phyloP scores from a whole-genome alignment of 2,797 vertebrate genomes.

The Pangasius macronema region DNA sequence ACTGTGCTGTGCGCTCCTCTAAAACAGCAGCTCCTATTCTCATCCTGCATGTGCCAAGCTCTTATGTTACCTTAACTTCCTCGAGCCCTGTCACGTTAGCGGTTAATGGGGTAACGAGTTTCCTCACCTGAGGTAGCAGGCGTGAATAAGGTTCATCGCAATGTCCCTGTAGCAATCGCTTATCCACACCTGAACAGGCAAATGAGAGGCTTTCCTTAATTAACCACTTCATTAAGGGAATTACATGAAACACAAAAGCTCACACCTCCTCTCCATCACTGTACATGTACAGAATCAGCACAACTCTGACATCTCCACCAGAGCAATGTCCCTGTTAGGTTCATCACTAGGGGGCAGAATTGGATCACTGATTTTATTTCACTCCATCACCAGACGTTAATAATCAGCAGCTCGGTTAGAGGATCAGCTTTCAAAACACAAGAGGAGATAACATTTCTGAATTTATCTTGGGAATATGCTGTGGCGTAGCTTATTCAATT shows the following conservation, averaged over 20 bases:
- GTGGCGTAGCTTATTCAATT: not conserved
- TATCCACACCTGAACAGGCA: slow-evolving; percentile 52
- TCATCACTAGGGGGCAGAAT: slow-evolving; percentile 82
- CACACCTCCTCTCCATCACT: slow-evolving; percentile 49
- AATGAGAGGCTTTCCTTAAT: slow-evolving; percentile 52
- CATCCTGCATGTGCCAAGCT: not conserved
- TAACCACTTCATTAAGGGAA: slow-evolving; percentile 55
- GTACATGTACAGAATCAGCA: slow-evolving; percentile 18
- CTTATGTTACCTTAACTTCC: slow-evolving; percentile 22
- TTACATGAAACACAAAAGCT: slow-evolving; percentile 46
- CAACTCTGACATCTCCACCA: slow-evolving; percentile 19
- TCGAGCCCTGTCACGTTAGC: slow-evolving; percentile 16
- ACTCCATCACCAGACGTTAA: not conserved
- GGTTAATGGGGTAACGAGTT: slow-evolving; percentile 43
- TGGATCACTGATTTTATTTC: slow-evolving; percentile 71
- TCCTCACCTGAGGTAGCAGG: slow-evolving; percentile 45
- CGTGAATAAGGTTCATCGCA: slow-evolving; percentile 27
- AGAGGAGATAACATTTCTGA: not conserved
- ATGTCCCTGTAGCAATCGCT: slow-evolving; percentile 49
- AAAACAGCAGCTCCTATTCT: slow-evolving; percentile 18
- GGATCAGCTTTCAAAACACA: not conserved
- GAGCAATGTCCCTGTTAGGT: slow-evolving; percentile 30
- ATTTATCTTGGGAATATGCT: not conserved
- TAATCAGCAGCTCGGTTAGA: not conserved
- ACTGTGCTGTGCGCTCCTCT: slow-evolving; percentile 33